Conservation (phyloP, 1,140 invertebrate genomes). For the Wiebesia pumilae region DNA sequence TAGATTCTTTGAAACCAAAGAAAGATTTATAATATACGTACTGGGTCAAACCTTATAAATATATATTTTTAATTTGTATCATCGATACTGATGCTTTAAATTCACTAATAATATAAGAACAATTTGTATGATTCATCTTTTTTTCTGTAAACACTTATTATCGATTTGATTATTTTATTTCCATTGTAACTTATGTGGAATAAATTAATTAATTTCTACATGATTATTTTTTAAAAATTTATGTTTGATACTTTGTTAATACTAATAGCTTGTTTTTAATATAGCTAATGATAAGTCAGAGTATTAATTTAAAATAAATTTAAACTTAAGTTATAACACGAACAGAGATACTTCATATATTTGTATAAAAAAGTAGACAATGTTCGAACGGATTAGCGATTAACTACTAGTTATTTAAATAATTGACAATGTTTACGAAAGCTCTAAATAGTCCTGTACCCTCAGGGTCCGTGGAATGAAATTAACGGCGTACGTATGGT, state of each 20-base stretch:
- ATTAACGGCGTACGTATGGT: conserved; percentile 71
- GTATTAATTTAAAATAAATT: no score
- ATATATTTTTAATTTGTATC: no score
- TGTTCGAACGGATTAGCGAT: conserved; percentile 44
- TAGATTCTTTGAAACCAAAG: no score
- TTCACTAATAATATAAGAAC: no score
- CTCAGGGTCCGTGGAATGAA: conserved; percentile 60
- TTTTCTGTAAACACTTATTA: background rate
- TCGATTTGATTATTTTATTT: background rate
- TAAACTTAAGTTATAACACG: no score
- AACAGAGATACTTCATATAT: background rate
- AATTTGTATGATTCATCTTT: background rate
- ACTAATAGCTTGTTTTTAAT: no score
- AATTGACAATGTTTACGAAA: conserved; percentile 74
- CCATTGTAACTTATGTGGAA: no score
- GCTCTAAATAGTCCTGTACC: conserved; percentile 46
- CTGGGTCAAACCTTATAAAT: background rate
- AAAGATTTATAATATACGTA: background rate
- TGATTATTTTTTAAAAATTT: no score
- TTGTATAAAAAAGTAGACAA: background rate
- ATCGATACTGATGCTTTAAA: no score
- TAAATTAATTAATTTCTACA: no score
- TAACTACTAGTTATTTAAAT: conserved; percentile 69
- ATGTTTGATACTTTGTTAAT: no score
- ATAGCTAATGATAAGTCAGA: no score